These are phyloP conservation scores for Chloroclysta siterata DNA, from an alignment of 2,888 invertebrate genomes.

Conservation along the genomic window DNA sequence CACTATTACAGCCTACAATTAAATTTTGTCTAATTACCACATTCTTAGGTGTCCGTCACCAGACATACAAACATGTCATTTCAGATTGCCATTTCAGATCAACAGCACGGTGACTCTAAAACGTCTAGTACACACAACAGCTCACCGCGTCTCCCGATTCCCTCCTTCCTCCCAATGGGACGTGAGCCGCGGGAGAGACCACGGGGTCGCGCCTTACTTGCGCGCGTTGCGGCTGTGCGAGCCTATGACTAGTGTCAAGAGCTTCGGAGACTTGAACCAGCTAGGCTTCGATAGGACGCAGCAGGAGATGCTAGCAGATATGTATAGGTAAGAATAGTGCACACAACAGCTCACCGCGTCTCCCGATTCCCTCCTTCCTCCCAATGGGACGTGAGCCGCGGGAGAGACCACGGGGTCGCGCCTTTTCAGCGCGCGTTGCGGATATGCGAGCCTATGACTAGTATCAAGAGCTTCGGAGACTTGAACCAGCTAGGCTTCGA, in stretches of 20 bases:
- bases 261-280: conserved; percentile 85
- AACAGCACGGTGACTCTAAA: conserved; percentile 86
- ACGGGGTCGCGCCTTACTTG: conserved; percentile 91
- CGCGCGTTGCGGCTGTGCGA: conserved; percentile 88
- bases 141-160: conserved; percentile 86
- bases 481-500: conserved; percentile 84
- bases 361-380: conserved; percentile 83
- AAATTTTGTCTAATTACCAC: too few relatives aligned
- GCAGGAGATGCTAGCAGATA: conserved; percentile 86
- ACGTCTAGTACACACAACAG: conserved; percentile 87
- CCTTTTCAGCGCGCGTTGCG: conserved; percentile 89
- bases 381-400: conserved; percentile 78
- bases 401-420: conserved; percentile 92
- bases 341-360: conserved; percentile 84
- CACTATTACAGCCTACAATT: too few relatives aligned
- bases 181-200: conserved; percentile 88
- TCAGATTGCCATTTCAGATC: conserved; percentile 81
- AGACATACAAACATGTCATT: too few relatives aligned
- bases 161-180: conserved; percentile 77
- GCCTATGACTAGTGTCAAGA: conserved; percentile 76
- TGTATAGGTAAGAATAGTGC: conserved; percentile 85
- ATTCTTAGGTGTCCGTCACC: too few relatives aligned
- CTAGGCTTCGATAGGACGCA: conserved; percentile 84
- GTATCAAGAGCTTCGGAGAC: conserved; percentile 83
- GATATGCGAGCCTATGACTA: conserved; percentile 86